Evolutionary conservation across 2,113 vertebrate species (phyloP).

Genomic region (Sciurus niger): DNA sequence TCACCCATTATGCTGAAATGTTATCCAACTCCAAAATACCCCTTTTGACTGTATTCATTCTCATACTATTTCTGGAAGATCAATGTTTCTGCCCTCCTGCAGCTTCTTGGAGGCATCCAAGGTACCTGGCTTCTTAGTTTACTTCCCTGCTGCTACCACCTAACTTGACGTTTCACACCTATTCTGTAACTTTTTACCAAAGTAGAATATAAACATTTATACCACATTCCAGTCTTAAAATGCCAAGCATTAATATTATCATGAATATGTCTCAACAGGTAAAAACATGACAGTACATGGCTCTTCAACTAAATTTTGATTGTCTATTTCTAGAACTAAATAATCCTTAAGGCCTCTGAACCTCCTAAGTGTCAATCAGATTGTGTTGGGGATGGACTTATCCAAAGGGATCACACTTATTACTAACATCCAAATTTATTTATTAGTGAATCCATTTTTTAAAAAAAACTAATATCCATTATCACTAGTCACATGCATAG

Average conservation of each 20-base stretch:
- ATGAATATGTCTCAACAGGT: neutral
- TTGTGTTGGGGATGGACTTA: neutral
- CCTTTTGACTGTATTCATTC: neutral
- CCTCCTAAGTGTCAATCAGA: neutral
- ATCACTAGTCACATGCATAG: neutral
- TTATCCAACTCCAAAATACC: neutral
- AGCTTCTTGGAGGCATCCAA: neutral
- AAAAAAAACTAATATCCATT: neutral
- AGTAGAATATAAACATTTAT: neutral
- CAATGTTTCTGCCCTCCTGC: neutral
- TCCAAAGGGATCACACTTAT: neutral
- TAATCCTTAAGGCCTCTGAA: neutral
- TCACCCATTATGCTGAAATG: neutral
- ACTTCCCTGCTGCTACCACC: neutral
- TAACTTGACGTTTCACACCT: neutral
- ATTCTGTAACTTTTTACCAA: constrained; percentile 30
- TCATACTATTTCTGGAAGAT: constrained; percentile 21
- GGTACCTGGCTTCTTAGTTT: neutral
- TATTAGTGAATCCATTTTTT: neutral
- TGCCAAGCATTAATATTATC: neutral
- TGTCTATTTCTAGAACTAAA: constrained; percentile 26
- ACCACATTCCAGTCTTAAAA: neutral
- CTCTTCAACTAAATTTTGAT: neutral
- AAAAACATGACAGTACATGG: neutral
- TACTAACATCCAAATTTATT: neutral